Base-by-base conservation (phyloP, 2,797 vertebrate species). In the Bovichtus diacanthus region DNA sequence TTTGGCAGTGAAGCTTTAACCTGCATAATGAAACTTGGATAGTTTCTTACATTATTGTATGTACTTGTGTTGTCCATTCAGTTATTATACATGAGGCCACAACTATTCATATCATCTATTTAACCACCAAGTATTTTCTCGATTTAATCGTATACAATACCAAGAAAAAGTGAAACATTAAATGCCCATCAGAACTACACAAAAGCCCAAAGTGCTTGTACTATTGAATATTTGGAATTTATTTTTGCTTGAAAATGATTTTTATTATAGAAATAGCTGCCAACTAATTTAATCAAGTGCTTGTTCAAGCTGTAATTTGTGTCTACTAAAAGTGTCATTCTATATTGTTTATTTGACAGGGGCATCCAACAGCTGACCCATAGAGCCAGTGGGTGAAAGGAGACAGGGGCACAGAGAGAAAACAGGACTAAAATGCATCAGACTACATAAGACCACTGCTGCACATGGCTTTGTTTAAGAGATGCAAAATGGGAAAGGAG, bases 401-500 rank as follows among this genome's bases (percentile, higher is more conserved):
- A 54, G 38, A 81, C 46, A 19, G 2, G 27, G 3, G 58, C 18
- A 50, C 34, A 38, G 67, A 59, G 54, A 23, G n/a, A 4, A 2
- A 66, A 74, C 81, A 53, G 29, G 62, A 83, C 39, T 59, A 74
- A 67, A 47, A 85, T 87, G 81, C 15, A 25, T 84, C 78, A 56
- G 56, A 70, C 82, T 58, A 76, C 64, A 44, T 89, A 70, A 83
- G 49, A 46, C 34, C 36, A 8, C 61, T 31, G 46, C 55, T 83
- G 60, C 76, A 77, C 54, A 83, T 81, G 88, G 76, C 73, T 83
- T 79, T 70, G 58, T 81, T 78, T 64, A 65, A 76, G 74, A 79
- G 71, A 85, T 80, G 63, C 82, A 82, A 27, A 78, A 93, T 92
- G 90, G 92, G 79, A 85, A 87, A 78, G 61, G 79, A 85, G 74